phyloP scores from a whole-genome alignment of 1,140 invertebrate genomes.

The Euura saliciscinereae region DNA sequence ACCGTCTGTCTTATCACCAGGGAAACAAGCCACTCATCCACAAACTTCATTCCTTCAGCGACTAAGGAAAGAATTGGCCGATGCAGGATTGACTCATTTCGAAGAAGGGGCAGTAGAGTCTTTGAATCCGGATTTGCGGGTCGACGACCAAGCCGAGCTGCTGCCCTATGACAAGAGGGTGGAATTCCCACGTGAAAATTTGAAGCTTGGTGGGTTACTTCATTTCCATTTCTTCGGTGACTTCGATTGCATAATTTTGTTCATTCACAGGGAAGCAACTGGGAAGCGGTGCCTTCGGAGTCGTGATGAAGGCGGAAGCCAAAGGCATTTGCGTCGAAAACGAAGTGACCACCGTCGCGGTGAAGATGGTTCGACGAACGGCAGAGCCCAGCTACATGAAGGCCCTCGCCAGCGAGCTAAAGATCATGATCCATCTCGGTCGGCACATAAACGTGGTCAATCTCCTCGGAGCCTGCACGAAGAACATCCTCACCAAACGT shows the following conservation, averaged over 20 bases:
- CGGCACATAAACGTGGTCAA: slow-evolving; percentile 96
- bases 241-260: too few relatives aligned
- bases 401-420: slow-evolving; percentile 88
- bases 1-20: too few relatives aligned
- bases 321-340: slow-evolving; percentile 77
- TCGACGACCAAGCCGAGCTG: slow-evolving; percentile 67
- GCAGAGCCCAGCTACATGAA: slow-evolving; percentile 76
- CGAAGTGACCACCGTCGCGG: slow-evolving; percentile 75
- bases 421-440: slow-evolving; percentile 94
- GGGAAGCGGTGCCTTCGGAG: slow-evolving; percentile 91
- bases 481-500: slow-evolving; percentile 86
- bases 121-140: slow-evolving; percentile 79
- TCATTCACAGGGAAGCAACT: slow-evolving; percentile 73
- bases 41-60: slow-evolving; percentile 45
- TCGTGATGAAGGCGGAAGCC: slow-evolving; percentile 88
- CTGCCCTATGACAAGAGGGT: slow-evolving; percentile 64
- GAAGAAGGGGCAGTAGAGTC: slow-evolving; percentile 73
- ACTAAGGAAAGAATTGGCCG: slow-evolving; percentile 61
- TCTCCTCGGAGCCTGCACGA: slow-evolving; percentile 90
- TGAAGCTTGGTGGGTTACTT: slow-evolving; percentile 56
- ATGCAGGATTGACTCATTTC: slow-evolving; percentile 69
- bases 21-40: too few relatives aligned
- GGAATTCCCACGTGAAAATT: slow-evolving; percentile 62
- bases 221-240: background rate
- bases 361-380: slow-evolving; percentile 85